A percentile compares a stretch with the other conserved stretches of the same genome.
These are phyloP conservation scores for Poeciliopsis occidentalis DNA, from an alignment of 2,113 vertebrate genomes.

Conservation along the genomic window DNA sequence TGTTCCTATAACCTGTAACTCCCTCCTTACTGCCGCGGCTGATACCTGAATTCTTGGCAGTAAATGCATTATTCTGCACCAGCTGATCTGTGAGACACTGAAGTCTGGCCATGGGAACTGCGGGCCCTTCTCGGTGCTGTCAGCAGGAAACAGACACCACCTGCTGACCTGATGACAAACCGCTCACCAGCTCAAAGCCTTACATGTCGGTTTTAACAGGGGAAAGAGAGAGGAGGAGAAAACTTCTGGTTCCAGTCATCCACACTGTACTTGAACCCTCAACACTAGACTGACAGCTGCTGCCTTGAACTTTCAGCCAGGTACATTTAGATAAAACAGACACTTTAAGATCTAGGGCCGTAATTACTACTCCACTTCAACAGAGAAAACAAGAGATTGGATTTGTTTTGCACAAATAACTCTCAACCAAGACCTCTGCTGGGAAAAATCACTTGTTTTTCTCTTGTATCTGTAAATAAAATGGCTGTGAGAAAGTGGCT, in stretches of 20 bases:
- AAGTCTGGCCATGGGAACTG: constrained; percentile 55
- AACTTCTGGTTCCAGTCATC: constrained; percentile 28
- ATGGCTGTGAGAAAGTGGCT: too few species aligned
- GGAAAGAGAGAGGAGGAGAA: constrained; percentile 12
- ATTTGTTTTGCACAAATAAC: too few species aligned
- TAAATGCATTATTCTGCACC: constrained; percentile 3
- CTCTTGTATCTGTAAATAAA: too few species aligned
- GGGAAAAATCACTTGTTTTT: too few species aligned
- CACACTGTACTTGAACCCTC: constrained; percentile 37
- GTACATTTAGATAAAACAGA: not conserved
- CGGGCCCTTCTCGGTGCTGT: constrained; percentile 48
- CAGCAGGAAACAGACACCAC: constrained; percentile 55
- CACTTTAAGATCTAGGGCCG: constrained; percentile 14
- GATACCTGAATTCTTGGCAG: constrained; percentile 28
- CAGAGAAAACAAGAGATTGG: too few species aligned
- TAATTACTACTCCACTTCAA: not conserved
- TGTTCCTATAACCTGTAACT: constrained; percentile 7
- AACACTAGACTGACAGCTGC: constrained; percentile 25
- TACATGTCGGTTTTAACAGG: constrained; percentile 25
- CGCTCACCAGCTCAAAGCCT: constrained; percentile 20
- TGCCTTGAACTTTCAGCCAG: constrained; percentile 47
- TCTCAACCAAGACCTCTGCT: too few species aligned
- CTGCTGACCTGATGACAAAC: constrained; percentile 66
- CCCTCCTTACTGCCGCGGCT: not conserved
- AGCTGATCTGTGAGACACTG: constrained; percentile 21